Conservation (phyloP, 1,140 invertebrate species). For the Pentalonia nigronervosa region DNA sequence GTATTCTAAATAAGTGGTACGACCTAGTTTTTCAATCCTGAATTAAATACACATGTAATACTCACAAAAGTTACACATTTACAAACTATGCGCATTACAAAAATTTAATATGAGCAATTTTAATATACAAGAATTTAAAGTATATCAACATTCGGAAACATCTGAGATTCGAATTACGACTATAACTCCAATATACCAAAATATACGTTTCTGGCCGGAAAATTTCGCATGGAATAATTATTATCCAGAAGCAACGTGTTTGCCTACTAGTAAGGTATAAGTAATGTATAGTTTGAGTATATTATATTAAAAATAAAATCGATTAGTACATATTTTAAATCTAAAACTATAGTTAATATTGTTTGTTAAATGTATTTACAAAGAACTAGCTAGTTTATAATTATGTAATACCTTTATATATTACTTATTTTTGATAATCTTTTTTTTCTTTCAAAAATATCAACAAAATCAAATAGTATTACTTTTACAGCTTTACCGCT, state of each 20-base stretch:
- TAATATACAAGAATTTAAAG: neutral
- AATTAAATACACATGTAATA: neutral
- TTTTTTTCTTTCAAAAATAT: neutral
- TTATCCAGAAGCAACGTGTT: neutral
- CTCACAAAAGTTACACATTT: neutral
- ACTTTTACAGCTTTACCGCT: too few relatives aligned
- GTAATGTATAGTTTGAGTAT: too few relatives aligned
- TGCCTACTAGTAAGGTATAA: neutral
- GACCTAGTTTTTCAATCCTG: neutral
- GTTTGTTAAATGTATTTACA: neutral
- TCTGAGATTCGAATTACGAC: neutral
- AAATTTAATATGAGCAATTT: neutral
- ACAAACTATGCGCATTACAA: neutral
- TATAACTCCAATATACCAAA: neutral
- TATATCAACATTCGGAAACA: neutral
- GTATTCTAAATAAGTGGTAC: conserved; percentile 9
- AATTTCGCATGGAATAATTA: neutral
- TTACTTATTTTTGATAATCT: neutral
- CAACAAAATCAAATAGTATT: too few relatives aligned
- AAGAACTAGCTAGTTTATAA: too few relatives aligned
- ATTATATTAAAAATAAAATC: neutral
- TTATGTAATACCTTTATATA: too few relatives aligned
- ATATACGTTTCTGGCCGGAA: neutral
- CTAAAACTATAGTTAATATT: neutral
- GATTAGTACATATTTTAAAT: neutral